Evolutionary conservation across 2,888 invertebrate genomes (phyloP).

Genomic region (Cistogaster globosa): DNA sequence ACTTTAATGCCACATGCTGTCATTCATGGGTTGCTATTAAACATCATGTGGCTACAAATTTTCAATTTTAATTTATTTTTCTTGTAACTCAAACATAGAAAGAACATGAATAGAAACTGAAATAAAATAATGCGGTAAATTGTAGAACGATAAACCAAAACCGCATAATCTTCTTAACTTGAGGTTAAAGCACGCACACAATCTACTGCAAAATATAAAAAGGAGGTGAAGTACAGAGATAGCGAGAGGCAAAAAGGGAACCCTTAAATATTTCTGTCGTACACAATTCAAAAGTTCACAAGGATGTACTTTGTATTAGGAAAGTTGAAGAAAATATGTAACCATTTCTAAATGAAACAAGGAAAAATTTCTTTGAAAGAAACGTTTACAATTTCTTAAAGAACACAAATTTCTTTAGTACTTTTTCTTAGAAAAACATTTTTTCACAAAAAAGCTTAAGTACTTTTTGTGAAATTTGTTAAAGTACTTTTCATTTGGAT

Average conservation of each 20-base stretch:
- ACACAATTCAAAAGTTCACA: no score
- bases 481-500: no score
- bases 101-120: constrained; percentile 17
- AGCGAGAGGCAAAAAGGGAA: neutral
- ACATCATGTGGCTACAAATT: constrained; percentile 52
- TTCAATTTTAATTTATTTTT: constrained; percentile 38
- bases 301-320: no score
- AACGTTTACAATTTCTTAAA: no score
- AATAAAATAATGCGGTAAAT: constrained; percentile 39
- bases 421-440: no score
- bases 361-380: no score
- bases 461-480: no score
- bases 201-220: constrained; percentile 24
- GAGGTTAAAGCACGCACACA: constrained; percentile 67
- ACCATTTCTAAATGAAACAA: neutral
- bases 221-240: neutral
- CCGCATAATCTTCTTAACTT: constrained; percentile 71
- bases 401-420: no score
- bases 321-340: neutral
- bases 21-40: constrained; percentile 31
- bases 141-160: constrained; percentile 61
- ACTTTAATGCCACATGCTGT: constrained; percentile 26
- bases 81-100: constrained; percentile 8
- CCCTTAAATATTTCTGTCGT: no score
- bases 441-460: no score